Conservation (phyloP, 2,888 invertebrate genomes). For the Drosophila limbata region DNA sequence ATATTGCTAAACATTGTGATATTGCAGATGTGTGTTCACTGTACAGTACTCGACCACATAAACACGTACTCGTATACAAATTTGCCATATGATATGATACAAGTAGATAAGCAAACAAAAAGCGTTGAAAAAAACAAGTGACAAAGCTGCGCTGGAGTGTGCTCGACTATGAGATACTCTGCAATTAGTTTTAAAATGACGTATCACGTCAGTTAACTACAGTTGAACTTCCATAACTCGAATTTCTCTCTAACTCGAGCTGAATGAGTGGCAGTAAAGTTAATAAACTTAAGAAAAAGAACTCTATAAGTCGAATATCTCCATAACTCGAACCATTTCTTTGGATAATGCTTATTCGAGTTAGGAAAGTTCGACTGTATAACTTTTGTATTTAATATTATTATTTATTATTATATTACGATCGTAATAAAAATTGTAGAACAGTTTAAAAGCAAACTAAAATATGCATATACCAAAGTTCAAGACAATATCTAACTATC, state of each 20-base stretch:
- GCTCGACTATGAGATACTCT: constrained; percentile 2
- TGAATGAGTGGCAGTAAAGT: no score
- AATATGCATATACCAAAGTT: neutral
- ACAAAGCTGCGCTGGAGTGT: neutral
- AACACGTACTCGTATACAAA: neutral
- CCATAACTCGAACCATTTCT: no score
- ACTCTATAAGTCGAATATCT: no score
- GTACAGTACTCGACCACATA: constrained; percentile 13
- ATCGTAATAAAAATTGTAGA: neutral
- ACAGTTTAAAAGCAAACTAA: neutral
- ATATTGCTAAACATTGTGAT: constrained; percentile 80
- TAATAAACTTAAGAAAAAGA: no score
- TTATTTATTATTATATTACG: no score
- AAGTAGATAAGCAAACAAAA: constrained; percentile 33
- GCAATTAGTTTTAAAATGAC: neutral
- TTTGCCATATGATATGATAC: constrained; percentile 26
- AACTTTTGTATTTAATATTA: neutral
- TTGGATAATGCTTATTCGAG: no score
- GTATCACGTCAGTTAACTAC: neutral
- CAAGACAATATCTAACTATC: no score
- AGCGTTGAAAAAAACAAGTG: constrained; percentile 17
- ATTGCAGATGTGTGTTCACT: constrained; percentile 45
- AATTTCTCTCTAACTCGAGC: no score
- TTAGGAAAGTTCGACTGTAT: no score
- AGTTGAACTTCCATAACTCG: no score